Conservation (phyloP, 2,113 vertebrate species). For the Eulemur rufifrons region DNA sequence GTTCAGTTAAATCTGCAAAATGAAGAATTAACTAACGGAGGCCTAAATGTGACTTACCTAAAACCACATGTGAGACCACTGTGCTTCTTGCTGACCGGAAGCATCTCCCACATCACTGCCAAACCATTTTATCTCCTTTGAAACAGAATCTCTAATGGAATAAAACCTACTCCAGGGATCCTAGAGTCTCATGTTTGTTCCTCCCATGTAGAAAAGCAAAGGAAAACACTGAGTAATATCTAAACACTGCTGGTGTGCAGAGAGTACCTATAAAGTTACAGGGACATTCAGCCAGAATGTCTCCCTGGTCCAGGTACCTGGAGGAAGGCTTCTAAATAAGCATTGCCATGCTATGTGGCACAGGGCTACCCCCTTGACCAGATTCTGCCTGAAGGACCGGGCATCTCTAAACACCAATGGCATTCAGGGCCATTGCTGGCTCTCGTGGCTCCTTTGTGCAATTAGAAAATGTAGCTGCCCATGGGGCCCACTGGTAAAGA, state of each 20-base stretch:
- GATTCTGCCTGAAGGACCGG: not conserved
- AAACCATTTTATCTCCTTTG: not conserved
- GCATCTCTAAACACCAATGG: not conserved
- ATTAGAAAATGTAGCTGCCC: not conserved
- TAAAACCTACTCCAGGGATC: not conserved
- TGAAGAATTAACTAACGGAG: not conserved
- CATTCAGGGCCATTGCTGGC: not conserved
- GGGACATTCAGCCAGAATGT: not conserved
- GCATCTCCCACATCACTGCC: not conserved
- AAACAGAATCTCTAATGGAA: not conserved
- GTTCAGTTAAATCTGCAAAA: not conserved
- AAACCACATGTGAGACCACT: rapidly evolving
- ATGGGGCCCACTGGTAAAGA: not conserved
- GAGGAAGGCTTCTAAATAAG: not conserved
- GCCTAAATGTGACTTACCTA: not conserved
- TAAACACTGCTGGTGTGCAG: not conserved
- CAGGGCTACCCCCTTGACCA: not conserved
- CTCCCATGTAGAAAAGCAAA: not conserved
- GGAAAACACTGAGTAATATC: not conserved
- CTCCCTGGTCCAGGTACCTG: not conserved
- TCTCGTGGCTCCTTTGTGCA: not conserved
- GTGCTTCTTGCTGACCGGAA: not conserved
- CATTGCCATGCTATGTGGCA: rapidly evolving
- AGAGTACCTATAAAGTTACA: not conserved
- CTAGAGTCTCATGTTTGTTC: not conserved